Percentiles rank a stretch among this genome's conserved stretches.
phyloP scores from a whole-genome alignment of 1,140 invertebrate species.

The Drosophila triauraria region DNA sequence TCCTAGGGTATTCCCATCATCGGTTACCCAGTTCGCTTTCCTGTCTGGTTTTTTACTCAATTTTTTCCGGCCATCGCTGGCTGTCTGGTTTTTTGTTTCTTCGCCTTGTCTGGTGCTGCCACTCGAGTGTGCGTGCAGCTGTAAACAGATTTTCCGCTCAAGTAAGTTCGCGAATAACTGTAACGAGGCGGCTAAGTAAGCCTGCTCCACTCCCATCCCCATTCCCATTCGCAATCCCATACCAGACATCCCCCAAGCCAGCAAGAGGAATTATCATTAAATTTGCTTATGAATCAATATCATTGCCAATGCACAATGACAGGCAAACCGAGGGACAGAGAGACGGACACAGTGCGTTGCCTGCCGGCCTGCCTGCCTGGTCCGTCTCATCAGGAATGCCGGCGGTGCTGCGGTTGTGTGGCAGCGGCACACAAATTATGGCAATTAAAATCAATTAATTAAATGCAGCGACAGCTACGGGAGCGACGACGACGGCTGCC shows the following conservation, averaged over 20 bases:
- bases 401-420: conserved; percentile 78
- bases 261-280: conserved; percentile 74
- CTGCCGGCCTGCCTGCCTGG: conserved; percentile 8
- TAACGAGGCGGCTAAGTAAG: conserved; percentile 68
- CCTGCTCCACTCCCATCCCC: conserved; percentile 30
- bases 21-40: background rate
- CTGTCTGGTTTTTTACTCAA: conserved; percentile 19
- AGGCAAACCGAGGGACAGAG: conserved; percentile 10
- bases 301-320: conserved; percentile 62
- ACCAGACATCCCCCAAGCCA: conserved; percentile 1
- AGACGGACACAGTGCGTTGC: conserved; percentile 25
- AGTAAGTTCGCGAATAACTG: conserved; percentile 77
- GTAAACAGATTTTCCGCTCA: conserved; percentile 84
- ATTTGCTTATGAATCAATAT: conserved; percentile 84
- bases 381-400: conserved; percentile 65
- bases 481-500: conserved; percentile 47
- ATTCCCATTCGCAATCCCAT: conserved; percentile 15
- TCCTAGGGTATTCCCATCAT: background rate
- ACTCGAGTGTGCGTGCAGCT: conserved; percentile 80
- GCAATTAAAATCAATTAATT: conserved; percentile 84
- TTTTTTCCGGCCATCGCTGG: conserved; percentile 23
- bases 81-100: conserved; percentile 29
- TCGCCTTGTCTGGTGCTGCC: conserved; percentile 32
- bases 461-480: conserved; percentile 74
- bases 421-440: conserved; percentile 82